phyloP scores from a whole-genome alignment of 2,113 vertebrate genomes.

The Pygoscelis adeliae region DNA sequence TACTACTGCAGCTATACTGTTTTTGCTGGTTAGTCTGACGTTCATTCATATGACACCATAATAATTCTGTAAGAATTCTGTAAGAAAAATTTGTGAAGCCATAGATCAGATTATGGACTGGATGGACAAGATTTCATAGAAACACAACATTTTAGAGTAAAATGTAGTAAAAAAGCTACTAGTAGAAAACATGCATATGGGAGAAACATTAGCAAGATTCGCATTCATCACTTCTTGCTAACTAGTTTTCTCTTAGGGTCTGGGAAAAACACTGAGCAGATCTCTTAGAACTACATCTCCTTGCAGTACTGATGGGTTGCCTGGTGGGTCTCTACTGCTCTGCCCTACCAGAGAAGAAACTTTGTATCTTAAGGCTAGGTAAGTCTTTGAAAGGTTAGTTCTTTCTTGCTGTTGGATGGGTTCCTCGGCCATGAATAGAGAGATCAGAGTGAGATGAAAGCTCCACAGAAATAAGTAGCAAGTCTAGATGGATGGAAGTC shows the following conservation, averaged over 20 bases:
- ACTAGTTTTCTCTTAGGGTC: neutral
- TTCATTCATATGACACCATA: neutral
- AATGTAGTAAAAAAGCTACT: neutral
- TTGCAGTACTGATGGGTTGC: neutral
- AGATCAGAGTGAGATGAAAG: neutral
- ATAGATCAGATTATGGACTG: neutral
- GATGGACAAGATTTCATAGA: neutral
- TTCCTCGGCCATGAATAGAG: neutral
- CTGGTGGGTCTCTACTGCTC: neutral
- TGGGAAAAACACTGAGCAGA: neutral
- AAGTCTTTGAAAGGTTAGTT: neutral
- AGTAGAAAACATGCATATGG: neutral
- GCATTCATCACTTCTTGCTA: neutral
- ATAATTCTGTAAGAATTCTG: neutral
- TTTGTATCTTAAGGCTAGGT: neutral
- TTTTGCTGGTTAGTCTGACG: neutral
- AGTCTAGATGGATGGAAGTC: neutral
- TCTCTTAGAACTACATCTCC: neutral
- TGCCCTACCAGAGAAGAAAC: neutral
- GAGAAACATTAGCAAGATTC: neutral
- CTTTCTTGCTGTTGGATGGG: neutral
- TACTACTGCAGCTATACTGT: neutral
- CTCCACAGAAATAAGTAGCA: neutral
- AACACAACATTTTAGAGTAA: neutral
- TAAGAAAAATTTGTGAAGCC: neutral